These are phyloP conservation scores for Actias luna DNA, from an alignment of 2,888 invertebrate species.

Conservation along the genomic window DNA sequence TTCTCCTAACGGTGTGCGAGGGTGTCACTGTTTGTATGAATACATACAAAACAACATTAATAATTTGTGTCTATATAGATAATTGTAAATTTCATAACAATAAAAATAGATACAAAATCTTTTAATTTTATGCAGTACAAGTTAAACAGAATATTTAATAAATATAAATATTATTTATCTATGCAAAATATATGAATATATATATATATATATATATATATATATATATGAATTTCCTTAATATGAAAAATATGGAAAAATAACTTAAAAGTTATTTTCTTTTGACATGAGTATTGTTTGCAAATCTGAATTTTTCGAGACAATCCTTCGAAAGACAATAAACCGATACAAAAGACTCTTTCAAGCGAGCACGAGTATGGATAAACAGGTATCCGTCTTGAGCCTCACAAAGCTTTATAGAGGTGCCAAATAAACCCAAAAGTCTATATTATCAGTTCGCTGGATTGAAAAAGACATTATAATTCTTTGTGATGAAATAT, in stretches of 20 bases:
- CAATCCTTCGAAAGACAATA: slow-evolving; percentile 12
- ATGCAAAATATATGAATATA: too few relatives aligned
- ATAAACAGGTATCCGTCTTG: slow-evolving; percentile 28
- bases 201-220: too few relatives aligned
- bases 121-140: too few relatives aligned
- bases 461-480: slow-evolving; percentile 29
- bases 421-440: slow-evolving; percentile 3
- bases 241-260: background rate
- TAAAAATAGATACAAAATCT: too few relatives aligned
- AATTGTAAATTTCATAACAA: too few relatives aligned
- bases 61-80: too few relatives aligned
- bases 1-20: too few relatives aligned
- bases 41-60: too few relatives aligned
- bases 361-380: slow-evolving; percentile 26
- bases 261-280: background rate
- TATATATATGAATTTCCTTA: too few relatives aligned
- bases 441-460: slow-evolving; percentile 29
- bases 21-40: too few relatives aligned
- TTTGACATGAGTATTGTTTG: slow-evolving; percentile 2
- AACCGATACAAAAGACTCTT: slow-evolving; percentile 30
- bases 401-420: slow-evolving; percentile 28
- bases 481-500: slow-evolving; percentile 21
- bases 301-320: background rate
- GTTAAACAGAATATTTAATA: too few relatives aligned
- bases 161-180: too few relatives aligned